Percentiles rank a stretch among this genome's conserved stretches.
Evolutionary conservation across 2,888 invertebrate genomes (phyloP).

Genomic region (Marronus borbonicus): DNA sequence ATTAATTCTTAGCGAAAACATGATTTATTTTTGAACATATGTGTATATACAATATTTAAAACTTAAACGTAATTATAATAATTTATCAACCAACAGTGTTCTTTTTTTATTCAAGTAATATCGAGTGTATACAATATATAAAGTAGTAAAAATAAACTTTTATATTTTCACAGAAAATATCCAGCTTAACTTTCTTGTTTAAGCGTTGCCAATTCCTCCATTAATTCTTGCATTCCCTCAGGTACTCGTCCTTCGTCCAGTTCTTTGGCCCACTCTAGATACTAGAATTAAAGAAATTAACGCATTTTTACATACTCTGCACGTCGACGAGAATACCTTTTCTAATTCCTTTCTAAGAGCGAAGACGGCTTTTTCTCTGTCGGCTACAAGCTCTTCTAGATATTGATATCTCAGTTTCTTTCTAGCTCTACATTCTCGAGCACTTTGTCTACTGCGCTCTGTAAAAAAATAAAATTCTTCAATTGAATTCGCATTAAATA

Average conservation of each 20-base stretch:
- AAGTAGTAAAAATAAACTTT: constrained; percentile 45
- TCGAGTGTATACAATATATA: constrained; percentile 21
- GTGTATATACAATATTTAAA: constrained; percentile 27
- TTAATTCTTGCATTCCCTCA: constrained; percentile 82
- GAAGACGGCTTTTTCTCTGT: constrained; percentile 93
- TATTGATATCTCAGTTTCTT: constrained; percentile 98
- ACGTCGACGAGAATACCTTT: constrained; percentile 75
- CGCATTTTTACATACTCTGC: too few relatives aligned
- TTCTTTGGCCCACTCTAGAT: constrained; percentile 85
- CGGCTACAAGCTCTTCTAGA: constrained; percentile 93
- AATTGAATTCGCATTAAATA: neutral
- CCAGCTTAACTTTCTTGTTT: constrained; percentile 74
- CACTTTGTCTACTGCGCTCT: constrained; percentile 98
- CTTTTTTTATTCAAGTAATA: constrained; percentile 4
- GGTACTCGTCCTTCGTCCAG: constrained; percentile 87
- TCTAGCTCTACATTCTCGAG: constrained; percentile 95
- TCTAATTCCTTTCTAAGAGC: constrained; percentile 91
- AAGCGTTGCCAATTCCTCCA: constrained; percentile 82
- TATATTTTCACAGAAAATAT: constrained; percentile 29
- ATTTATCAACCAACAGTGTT: constrained; percentile 3
- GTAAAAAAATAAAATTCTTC: constrained; percentile 59
- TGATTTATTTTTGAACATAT: constrained; percentile 42
- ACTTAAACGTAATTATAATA: constrained; percentile 23
- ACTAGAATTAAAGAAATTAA: constrained; percentile 70
- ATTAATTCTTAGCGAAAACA: constrained; percentile 20